Base-by-base conservation (phyloP, 2,888 invertebrate species). In the Emmelina monodactyla region DNA sequence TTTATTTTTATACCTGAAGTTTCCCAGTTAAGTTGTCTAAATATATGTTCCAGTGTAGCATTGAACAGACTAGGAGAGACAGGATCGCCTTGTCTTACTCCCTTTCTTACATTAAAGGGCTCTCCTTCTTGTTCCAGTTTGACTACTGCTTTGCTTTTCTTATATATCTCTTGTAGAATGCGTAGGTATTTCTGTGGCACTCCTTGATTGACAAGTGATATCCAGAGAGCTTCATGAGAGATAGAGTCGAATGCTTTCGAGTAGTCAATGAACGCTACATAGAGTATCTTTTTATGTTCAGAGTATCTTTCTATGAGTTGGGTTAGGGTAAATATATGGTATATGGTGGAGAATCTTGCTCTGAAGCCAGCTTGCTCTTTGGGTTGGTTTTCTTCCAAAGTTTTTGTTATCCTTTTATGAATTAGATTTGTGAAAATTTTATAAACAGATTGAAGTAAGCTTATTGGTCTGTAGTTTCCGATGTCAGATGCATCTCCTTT, bases 181-280 rank as follows among this genome's bases (percentile, higher is more conserved):
- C 32, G 4, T 14, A 41, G 34, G 19, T 35, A 41, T 9, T n/a
- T 30, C n/a, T 14, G 13, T 13, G 33, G 10, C 9, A 45, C 16
- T 12, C 37, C 40, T 40, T 38, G 41, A 30, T 42, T 35, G 37
- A 28, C 12, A 9, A 45, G 37, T 9, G 38, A 33, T 19, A 33
- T 35, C 40, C 33, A 40, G n/a, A 41, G 38, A n/a, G 32, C 29
- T 2, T 33, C 11, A 16, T 45, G 43, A 19, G 25, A 22, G 16
- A 41, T 41, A 3, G 30, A 33, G 34, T 38, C 41, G 12, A 38
- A 41, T 2, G 33, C 37, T 33, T 38, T 41, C n/a, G 22, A n/a
- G 12, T 41, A 41, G 11, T 41, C 37, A 15, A 41, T 33, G 19
- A 41, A 41, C 11, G 34, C 38, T 10, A 37, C n/a, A 29, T 37